Base-by-base conservation (phyloP, 2,888 invertebrate species). In the Pterostichus niger region DNA sequence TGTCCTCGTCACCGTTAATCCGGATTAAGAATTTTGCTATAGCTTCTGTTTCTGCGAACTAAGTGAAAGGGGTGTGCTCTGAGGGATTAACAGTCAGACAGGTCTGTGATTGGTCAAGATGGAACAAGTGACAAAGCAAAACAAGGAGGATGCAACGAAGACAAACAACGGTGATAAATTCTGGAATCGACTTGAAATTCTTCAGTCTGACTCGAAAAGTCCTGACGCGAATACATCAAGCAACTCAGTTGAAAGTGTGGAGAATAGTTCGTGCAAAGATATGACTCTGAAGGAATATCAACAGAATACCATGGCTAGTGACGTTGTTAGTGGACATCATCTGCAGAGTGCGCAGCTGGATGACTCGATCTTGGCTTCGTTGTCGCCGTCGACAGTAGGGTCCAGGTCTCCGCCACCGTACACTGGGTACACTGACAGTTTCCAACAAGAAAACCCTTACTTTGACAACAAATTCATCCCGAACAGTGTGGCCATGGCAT, bases 371-470 rank as follows among this genome's bases (percentile, higher is more conserved):
- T 44, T 64, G n/a, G 31, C 44, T n/a, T 77, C 83, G 9, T 68
- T 83, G 44, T 71, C 83, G n/a, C 84, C 84, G 33, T 56, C 75
- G 33, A 83, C 85, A 2, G 84, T 84, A 13, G 83, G 71, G 10
- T 84, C 85, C 0, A 84, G 84, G 64, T 83, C 84, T 13, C 86
- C 86, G 35, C 86, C 86, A 40, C 85, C 86, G 17, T 86, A 86
- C 76, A 84, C 85, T 44, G 75, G 64, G 13, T 85, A 80, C 56
- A 82, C 75, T 4, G 84, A 82, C 15, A 73, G 83, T 35, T 83
- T 49, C 40, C 76, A 77, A 24, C 76, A 77, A 40, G 75, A 82
- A 4, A 59, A 44, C 10, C 15, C 59, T 13, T 82, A 59, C 15
- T 75, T 59, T 49, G 82, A 73, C 35, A 54, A 49, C 17, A 56